These are phyloP conservation scores for Zophobas morio DNA, from an alignment of 1,140 invertebrate genomes.

Conservation along the genomic window DNA sequence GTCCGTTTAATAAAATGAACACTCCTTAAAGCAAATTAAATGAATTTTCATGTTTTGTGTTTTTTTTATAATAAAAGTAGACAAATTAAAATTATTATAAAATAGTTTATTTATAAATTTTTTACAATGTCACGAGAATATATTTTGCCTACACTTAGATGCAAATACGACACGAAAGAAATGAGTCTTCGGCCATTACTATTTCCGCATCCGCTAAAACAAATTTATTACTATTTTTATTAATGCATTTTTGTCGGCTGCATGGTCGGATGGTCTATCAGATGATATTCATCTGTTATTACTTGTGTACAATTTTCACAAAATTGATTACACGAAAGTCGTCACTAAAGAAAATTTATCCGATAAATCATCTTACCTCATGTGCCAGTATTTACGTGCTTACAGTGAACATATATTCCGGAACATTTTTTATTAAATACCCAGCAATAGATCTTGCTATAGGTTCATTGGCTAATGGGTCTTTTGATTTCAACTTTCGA, in stretches of 20 bases:
- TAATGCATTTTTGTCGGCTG: too few species aligned
- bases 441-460: constrained; percentile 65
- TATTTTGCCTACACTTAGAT: constrained; percentile 1
- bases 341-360: too few species aligned
- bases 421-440: constrained; percentile 53
- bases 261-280: too few species aligned
- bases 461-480: constrained; percentile 56
- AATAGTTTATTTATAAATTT: constrained; percentile 8
- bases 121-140: not conserved
- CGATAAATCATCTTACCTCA: too few species aligned
- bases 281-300: too few species aligned
- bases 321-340: too few species aligned
- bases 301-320: too few species aligned
- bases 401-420: constrained; percentile 36
- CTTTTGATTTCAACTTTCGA: not conserved
- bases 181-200: not conserved
- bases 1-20: too few species aligned
- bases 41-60: not conserved
- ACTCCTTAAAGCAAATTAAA: not conserved
- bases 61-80: not conserved
- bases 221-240: too few species aligned
- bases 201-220: not conserved
- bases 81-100: not conserved
- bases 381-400: not conserved
- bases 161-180: not conserved